Evolutionary conservation across 2,113 vertebrate species (phyloP), one percentile per base, ranked within the genome.

Genomic region (Syngnathus typhle): DNA sequence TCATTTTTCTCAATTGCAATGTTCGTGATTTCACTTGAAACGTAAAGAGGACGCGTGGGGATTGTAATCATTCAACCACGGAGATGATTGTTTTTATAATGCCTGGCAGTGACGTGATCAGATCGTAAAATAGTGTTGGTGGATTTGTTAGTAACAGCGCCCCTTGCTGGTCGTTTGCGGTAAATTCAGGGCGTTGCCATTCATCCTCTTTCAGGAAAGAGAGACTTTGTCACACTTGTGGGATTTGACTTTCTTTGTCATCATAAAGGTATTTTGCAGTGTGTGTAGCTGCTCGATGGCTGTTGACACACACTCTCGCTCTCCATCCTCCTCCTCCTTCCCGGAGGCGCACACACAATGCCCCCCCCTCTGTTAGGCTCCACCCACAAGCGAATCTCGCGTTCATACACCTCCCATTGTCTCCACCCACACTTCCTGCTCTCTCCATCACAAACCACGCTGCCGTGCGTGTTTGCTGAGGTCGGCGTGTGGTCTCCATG

Each of bases 321-420:
- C 15, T 4, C 38, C n/a, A 23, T 55, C 37, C 37, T 66, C 49
- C 49, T 54, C 64, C 37, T 55, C 12, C n/a, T 41, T 41, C 39
- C 21, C 65, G 19, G 65, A 67, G n/a, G 23, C 15, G 1, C 44
- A 66, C 23, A 67, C 52, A 56, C 62, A 36, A 49, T 67, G 49
- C 38, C 65, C 43, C 38, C 43, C 51, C 51, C 65, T 27, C 65
- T 43, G 19, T 54, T 54, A 10, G 65, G 37, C 65, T 67, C 65
- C 65, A 36, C 62, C 62, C 32, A 27, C 60, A 19, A 23, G 21
- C 44, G 41, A 62, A 27, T 23, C 60, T 8, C 6, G 21, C 60
- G 5, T 62, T 44, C 12, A 43, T 16, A 32, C 65, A 38, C 37
- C 52, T 56, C 65, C 52, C 51, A 41, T 41, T 56, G 38, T 67